phyloP scores from a whole-genome alignment of 2,888 invertebrate species.

The Philhelius pedissequus region DNA sequence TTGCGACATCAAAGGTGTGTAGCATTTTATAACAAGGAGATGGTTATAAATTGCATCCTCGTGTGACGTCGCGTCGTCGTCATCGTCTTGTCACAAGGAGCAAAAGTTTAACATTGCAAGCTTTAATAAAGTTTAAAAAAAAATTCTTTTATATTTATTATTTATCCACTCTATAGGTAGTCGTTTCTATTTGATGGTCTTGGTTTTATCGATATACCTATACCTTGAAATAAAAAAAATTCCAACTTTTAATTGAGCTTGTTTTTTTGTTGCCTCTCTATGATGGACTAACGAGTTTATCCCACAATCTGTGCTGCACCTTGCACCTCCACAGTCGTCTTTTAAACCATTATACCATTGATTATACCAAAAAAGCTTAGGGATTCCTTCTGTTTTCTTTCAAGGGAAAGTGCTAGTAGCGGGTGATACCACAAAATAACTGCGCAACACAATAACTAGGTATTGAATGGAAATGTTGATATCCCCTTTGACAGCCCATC shows the following conservation, averaged over 20 bases:
- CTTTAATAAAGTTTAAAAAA: conserved; percentile 53
- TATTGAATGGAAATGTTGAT: too few relatives aligned
- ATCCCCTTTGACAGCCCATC: too few relatives aligned
- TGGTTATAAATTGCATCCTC: conserved; percentile 30
- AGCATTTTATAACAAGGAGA: neutral
- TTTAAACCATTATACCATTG: too few relatives aligned
- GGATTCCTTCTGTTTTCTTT: too few relatives aligned
- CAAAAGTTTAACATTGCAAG: conserved; percentile 52
- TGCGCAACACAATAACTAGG: too few relatives aligned
- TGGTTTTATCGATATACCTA: conserved; percentile 12
- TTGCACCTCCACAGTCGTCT: too few relatives aligned
- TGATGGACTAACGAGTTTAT: too few relatives aligned
- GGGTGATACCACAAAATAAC: too few relatives aligned
- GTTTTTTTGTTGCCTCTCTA: neutral
- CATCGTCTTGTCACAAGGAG: neutral
- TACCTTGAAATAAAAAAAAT: neutral
- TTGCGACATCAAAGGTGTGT: neutral
- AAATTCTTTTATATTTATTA: conserved; percentile 5
- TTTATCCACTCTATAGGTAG: neutral
- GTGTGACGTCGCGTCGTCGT: neutral
- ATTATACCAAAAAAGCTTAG: too few relatives aligned
- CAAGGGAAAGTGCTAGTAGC: too few relatives aligned
- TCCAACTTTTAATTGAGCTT: neutral
- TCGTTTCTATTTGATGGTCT: conserved; percentile 30
- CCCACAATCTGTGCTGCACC: too few relatives aligned